Conservation (phyloP, 1,140 invertebrate genomes). For the Nixonia krombeini region DNA sequence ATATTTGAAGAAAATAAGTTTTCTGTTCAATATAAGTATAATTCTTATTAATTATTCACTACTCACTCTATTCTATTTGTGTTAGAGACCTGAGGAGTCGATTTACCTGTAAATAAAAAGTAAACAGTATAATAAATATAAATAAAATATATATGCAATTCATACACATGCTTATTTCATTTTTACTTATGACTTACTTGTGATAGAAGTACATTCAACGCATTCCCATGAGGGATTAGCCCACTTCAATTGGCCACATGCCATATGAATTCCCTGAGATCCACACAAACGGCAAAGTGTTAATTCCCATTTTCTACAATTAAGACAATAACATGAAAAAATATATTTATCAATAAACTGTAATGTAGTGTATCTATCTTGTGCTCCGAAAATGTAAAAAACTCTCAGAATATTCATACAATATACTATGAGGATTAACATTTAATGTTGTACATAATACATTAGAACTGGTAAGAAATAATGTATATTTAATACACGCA, state of each 20-base stretch:
- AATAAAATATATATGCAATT: not conserved
- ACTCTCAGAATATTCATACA: too few species aligned
- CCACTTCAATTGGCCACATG: constrained; percentile 68
- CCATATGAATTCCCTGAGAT: constrained; percentile 73
- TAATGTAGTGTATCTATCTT: too few species aligned
- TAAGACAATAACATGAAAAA: not conserved
- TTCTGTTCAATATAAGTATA: too few species aligned
- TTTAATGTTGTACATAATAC: too few species aligned
- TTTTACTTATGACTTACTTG: constrained; percentile 16
- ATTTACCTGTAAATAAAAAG: constrained; percentile 1
- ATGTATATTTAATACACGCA: too few species aligned
- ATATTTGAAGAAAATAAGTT: too few species aligned
- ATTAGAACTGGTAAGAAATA: too few species aligned
- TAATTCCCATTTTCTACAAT: constrained; percentile 73
- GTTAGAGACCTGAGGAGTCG: not conserved
- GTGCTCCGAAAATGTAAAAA: too few species aligned
- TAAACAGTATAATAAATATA: not conserved
- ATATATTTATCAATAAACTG: not conserved
- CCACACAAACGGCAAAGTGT: constrained; percentile 74
- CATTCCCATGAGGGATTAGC: constrained; percentile 63
- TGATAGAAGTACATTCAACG: constrained; percentile 57
- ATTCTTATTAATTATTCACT: too few species aligned
- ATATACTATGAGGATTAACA: too few species aligned
- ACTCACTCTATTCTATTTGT: too few species aligned
- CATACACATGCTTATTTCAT: not conserved